Conservation (phyloP, 2,113 vertebrate species). For the Varanus salvator region DNA sequence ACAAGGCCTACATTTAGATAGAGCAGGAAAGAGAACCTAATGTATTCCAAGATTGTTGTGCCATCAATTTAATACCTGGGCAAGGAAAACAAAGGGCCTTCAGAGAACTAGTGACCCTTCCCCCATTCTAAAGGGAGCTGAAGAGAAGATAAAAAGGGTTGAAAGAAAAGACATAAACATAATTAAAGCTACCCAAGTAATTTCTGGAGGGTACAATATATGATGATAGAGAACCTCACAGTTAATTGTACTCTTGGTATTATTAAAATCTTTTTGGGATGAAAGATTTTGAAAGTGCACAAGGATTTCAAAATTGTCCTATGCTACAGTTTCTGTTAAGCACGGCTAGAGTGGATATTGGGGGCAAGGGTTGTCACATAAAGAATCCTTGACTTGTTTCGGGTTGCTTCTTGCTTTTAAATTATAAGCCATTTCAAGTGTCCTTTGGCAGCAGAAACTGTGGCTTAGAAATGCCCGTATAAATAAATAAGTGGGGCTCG, state of each 20-base stretch:
- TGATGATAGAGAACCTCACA: constrained; percentile 61
- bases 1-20: constrained; percentile 73
- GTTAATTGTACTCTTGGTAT: constrained; percentile 27
- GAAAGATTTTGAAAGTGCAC: background rate
- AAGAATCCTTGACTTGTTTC: background rate
- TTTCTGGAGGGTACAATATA: constrained; percentile 56
- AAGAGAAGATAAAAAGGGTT: constrained; percentile 71
- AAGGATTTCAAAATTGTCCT: background rate
- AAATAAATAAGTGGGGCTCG: background rate
- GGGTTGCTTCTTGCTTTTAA: background rate
- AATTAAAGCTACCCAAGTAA: constrained; percentile 71
- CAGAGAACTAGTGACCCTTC: constrained; percentile 61
- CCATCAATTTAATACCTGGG: constrained; percentile 74
- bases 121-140: constrained; percentile 46
- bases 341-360: background rate
- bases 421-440: background rate
- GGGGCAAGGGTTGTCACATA: background rate
- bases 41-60: constrained; percentile 61
- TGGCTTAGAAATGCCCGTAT: background rate
- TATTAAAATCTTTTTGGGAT: constrained; percentile 29
- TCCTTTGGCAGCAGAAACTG: background rate
- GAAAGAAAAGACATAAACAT: constrained; percentile 63
- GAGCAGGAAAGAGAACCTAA: constrained; percentile 55
- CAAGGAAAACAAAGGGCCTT: constrained; percentile 75
- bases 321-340: background rate